Percentiles rank a stretch among this genome's conserved stretches.
phyloP scores from a whole-genome alignment of 2,888 invertebrate genomes.

The Lasioglossum zephyrum region DNA sequence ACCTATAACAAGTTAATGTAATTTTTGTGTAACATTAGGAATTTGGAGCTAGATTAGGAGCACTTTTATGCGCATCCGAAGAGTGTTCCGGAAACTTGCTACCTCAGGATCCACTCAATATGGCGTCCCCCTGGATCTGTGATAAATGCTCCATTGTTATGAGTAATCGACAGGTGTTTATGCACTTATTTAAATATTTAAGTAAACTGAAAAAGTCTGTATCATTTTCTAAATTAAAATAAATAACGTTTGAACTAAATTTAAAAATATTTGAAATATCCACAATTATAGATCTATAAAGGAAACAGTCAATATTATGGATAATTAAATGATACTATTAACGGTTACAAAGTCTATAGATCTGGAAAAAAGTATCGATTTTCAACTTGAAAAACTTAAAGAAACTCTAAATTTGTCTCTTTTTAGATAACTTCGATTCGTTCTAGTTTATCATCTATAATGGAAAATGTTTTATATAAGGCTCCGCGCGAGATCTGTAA shows the following conservation, averaged over 20 bases:
- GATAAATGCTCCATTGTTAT: slow-evolving; percentile 85
- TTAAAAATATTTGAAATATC: background rate
- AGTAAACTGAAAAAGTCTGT: background rate
- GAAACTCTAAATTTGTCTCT: slow-evolving; percentile 3
- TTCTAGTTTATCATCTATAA: slow-evolving; percentile 85
- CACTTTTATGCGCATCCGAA: slow-evolving; percentile 86
- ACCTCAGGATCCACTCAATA: slow-evolving; percentile 86
- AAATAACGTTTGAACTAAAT: background rate
- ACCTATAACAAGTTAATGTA: background rate
- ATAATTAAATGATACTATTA: background rate
- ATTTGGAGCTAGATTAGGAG: slow-evolving; percentile 87
- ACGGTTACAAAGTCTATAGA: background rate
- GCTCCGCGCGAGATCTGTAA: slow-evolving; percentile 86
- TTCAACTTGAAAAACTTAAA: background rate
- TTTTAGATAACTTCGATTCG: slow-evolving; percentile 76
- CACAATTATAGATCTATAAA: background rate
- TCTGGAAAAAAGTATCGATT: background rate
- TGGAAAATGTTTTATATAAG: slow-evolving; percentile 85
- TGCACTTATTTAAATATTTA: background rate
- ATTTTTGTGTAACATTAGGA: slow-evolving; percentile 83
- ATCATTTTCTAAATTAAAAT: background rate
- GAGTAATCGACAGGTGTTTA: slow-evolving; percentile 85
- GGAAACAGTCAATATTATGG: background rate
- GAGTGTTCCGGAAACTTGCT: slow-evolving; percentile 86
- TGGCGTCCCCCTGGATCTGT: slow-evolving; percentile 87